These are phyloP conservation scores for Danio tinwini DNA, from an alignment of 2,797 vertebrate genomes.

Conservation along the genomic window DNA sequence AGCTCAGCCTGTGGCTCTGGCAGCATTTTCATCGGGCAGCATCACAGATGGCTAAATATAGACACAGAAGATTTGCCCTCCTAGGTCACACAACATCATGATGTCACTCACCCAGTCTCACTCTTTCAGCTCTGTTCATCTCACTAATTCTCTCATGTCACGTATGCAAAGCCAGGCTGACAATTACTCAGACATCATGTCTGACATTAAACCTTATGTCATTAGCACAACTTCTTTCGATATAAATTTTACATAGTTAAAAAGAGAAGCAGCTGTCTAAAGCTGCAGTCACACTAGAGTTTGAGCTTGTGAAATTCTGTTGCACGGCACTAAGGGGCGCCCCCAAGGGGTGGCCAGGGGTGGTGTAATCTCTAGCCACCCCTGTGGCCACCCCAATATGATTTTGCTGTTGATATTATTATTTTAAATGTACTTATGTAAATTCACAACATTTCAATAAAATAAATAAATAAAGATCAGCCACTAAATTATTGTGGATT, in stretches of 20 bases:
- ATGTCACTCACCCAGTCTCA: conserved; percentile 40
- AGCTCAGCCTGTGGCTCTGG: conserved; percentile 56
- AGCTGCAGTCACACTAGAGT: no score
- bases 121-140: background rate
- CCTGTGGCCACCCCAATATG: no score
- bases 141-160: conserved; percentile 25
- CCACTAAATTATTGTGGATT: no score
- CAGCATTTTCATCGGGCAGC: conserved; percentile 58
- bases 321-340: no score
- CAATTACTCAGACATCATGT: conserved; percentile 1
- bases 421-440: no score
- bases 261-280: background rate
- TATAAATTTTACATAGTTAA: background rate
- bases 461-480: no score
- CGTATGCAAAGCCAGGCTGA: background rate
- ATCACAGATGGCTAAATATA: conserved; percentile 69
- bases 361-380: no score
- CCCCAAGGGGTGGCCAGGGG: no score
- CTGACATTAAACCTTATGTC: conserved; percentile 6
- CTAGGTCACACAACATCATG: conserved; percentile 56
- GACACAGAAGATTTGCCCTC: conserved; percentile 50
- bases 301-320: no score
- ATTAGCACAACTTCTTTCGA: background rate
- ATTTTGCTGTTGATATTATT: no score
- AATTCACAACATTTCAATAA: no score